Evolutionary conservation across 2,888 invertebrate species (phyloP), one percentile per base, ranked within the genome.

Genomic region (Glyphotaelius pellucidus): DNA sequence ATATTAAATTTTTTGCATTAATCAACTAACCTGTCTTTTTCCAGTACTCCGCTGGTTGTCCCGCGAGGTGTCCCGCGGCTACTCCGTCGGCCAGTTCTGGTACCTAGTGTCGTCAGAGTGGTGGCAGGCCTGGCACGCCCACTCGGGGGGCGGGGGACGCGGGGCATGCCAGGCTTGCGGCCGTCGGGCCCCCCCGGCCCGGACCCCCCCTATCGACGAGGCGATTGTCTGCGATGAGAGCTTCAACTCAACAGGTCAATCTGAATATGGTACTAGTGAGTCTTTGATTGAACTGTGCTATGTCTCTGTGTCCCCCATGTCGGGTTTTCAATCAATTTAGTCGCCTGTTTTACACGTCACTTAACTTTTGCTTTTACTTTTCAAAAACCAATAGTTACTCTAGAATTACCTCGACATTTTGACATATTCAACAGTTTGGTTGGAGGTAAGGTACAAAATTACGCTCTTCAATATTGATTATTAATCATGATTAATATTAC

Each of bases 41-140:
- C 85, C 94, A 96, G 98, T 98, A 19, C 96, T 97, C 93, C 98
- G 98, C 1, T 99, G 99, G 99, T 94, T 98, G 93, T 96, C 97
- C 3, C 96, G 99, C 83, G 98, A 98, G 94, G 97, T 97, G 94
- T 96, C 97, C 87, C 96, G 98, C 86, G 98, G 98, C 0, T 97
- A 98, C 94, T 95, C 97, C 86, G 97, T 98, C 91, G 98, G 98
- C 0, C 98, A 98, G 95, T 98, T 98, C 95, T 99, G 98, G 98
- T 99, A 98, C 96, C 96, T 99, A 93, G 97, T 99, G 92, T 97
- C 97, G 1, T 97, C 97, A 86, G 97, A 98, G 94, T 99, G 99
- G 99, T 99, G 98, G 98, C 97, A 97, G 93, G 95, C 96, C 25
- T 99, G 99, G 99, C 95, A 96, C 91, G 96, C 97, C 81, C 97